Conservation (phyloP, 2,797 vertebrate genomes). For the Ambastaia sidthimunki region DNA sequence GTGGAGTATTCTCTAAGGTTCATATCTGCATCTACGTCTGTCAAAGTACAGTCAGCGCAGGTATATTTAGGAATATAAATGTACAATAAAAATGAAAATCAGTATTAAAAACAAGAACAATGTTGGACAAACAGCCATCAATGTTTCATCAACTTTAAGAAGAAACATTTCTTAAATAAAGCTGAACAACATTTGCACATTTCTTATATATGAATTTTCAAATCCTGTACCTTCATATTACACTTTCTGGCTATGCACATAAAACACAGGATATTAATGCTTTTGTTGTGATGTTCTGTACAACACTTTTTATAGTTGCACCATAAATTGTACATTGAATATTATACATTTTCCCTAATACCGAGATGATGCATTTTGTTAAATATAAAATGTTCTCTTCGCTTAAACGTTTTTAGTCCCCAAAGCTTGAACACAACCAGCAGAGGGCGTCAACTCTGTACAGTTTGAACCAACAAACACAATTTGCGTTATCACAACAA, state of each 20-base stretch:
- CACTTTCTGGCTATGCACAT: not conserved
- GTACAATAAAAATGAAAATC: not conserved
- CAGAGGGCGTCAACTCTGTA: conserved; percentile 16
- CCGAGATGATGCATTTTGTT: not conserved
- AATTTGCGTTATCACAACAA: not conserved
- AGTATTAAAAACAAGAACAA: not conserved
- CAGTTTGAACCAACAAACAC: not conserved
- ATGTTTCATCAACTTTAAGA: not conserved
- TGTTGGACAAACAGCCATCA: not conserved
- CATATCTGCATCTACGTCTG: not conserved
- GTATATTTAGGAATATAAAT: not conserved
- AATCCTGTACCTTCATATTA: not conserved
- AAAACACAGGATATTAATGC: not conserved
- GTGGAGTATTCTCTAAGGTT: conserved; percentile 37
- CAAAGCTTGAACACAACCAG: not conserved
- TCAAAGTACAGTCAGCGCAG: not conserved
- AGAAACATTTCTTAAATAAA: not conserved
- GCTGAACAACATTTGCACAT: not conserved
- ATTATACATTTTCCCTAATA: not conserved
- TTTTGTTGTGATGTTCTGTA: conserved; percentile 14
- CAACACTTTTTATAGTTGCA: not conserved
- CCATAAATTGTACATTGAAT: not conserved
- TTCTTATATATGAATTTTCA: not conserved
- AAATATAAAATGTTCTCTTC: not conserved
- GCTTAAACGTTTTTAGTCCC: too few relatives aligned